Conservation (phyloP, 2,113 vertebrate species). For the Peromyscus leucopus region DNA sequence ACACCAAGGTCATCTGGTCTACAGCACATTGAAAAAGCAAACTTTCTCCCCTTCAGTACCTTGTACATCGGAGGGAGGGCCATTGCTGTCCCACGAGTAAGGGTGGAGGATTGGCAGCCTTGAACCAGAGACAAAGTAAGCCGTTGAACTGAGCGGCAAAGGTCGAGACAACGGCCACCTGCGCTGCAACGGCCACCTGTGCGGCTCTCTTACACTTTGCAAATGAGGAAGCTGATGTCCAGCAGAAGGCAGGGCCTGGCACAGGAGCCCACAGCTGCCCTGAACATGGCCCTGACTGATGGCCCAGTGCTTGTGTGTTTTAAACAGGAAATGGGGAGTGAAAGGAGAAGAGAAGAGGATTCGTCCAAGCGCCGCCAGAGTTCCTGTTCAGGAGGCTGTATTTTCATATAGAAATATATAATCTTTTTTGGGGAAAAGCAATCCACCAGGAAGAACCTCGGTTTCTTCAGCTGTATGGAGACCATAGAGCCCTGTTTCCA, state of each 20-base stretch:
- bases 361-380: not conserved
- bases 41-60: slow-evolving; percentile 83
- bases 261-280: not conserved
- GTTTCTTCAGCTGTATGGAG: slow-evolving; percentile 61
- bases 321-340: not conserved
- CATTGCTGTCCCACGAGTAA: not conserved
- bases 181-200: not conserved
- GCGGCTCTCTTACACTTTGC: not conserved
- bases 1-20: slow-evolving; percentile 93
- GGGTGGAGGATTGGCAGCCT: not conserved
- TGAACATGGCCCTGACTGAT: not conserved
- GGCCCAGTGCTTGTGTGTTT: not conserved
- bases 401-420: not conserved
- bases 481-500: not conserved
- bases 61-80: slow-evolving; percentile 22
- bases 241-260: not conserved
- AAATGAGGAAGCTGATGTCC: not conserved
- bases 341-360: not conserved
- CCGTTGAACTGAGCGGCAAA: not conserved
- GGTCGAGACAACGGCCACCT: not conserved
- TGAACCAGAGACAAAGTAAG: not conserved
- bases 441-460: slow-evolving; percentile 6
- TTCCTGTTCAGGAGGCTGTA: not conserved
- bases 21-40: slow-evolving; percentile 83
- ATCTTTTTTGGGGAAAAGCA: not conserved